phyloP scores from a whole-genome alignment of 1,140 invertebrate species.

The Propsilocerus akamusi region DNA sequence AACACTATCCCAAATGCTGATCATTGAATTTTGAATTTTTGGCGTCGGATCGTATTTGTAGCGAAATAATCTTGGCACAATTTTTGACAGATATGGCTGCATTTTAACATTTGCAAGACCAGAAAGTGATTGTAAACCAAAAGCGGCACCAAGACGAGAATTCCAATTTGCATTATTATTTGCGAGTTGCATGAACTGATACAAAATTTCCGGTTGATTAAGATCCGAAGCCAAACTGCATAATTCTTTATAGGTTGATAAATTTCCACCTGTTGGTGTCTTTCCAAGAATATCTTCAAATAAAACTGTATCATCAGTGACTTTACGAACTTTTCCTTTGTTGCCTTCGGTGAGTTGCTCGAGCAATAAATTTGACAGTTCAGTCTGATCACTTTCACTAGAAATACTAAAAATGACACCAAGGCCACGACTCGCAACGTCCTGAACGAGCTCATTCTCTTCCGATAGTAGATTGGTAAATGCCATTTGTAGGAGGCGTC shows the following conservation, averaged over 20 bases:
- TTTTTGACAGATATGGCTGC: conserved; percentile 57
- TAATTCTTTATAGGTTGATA: conserved; percentile 86
- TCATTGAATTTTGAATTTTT: conserved; percentile 79
- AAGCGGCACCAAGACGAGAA: conserved; percentile 80
- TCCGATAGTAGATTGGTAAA: conserved; percentile 80
- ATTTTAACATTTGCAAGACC: conserved; percentile 63
- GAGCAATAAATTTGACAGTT: conserved; percentile 56
- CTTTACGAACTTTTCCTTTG: conserved; percentile 49
- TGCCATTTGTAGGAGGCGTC: conserved; percentile 54
- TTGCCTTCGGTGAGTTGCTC: conserved; percentile 68
- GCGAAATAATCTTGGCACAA: conserved; percentile 76
- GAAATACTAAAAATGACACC: conserved; percentile 71
- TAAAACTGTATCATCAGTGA: conserved; percentile 63
- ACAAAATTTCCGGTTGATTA: conserved; percentile 85
- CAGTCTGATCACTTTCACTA: conserved; percentile 43
- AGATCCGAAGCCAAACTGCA: conserved; percentile 83
- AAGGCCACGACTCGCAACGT: conserved; percentile 78
- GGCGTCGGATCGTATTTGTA: conserved; percentile 83
- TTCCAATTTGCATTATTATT: conserved; percentile 91
- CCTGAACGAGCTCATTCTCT: conserved; percentile 80
- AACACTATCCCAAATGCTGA: conserved; percentile 75
- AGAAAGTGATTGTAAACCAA: conserved; percentile 74
- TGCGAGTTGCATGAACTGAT: conserved; percentile 87
- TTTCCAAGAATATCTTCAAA: conserved; percentile 74
- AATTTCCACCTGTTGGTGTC: conserved; percentile 61